Evolutionary conservation across 2,113 vertebrate genomes (phyloP).

Genomic region (Mormyrus lacerda): DNA sequence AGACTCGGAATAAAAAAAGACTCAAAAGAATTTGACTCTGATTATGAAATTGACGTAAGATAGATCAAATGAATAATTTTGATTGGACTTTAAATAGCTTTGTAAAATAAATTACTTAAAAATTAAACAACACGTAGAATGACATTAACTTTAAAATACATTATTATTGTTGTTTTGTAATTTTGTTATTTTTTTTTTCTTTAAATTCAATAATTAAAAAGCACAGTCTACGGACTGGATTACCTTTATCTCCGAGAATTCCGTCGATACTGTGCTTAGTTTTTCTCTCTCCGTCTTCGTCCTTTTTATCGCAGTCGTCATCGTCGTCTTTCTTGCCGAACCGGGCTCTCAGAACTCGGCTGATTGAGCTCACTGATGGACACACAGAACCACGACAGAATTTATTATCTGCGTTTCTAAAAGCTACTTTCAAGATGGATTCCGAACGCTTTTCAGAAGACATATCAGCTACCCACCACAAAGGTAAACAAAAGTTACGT

Average conservation of each 20-base stretch:
- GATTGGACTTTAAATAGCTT: not conserved
- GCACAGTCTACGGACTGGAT: not conserved
- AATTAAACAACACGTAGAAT: not conserved
- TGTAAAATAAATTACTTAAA: not conserved
- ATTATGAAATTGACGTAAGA: not conserved
- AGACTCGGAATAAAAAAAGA: slow-evolving; percentile 37
- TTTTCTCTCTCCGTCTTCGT: slow-evolving; percentile 97
- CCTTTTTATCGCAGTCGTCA: slow-evolving; percentile 91
- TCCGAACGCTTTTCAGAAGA: not conserved
- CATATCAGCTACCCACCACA: not conserved
- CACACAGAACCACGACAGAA: slow-evolving; percentile 40
- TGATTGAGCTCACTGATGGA: slow-evolving; percentile 98
- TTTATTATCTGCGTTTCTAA: not conserved
- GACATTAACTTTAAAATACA: not conserved
- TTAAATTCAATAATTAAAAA: not conserved
- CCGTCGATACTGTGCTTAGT: slow-evolving; percentile 99
- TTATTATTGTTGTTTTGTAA: not conserved
- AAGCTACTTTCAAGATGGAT: not conserved
- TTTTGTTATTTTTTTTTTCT: not conserved
- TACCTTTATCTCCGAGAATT: slow-evolving; percentile 99
- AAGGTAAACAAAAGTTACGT: not conserved
- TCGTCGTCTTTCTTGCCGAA: slow-evolving; percentile 99
- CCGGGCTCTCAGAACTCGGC: slow-evolving; percentile 97
- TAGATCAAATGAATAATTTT: not conserved
- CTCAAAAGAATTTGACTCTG: not conserved